Evolutionary conservation across 53 echinoderm and acorn worm genomes (phyloP).

Genomic region (Patiria pectinifera): DNA sequence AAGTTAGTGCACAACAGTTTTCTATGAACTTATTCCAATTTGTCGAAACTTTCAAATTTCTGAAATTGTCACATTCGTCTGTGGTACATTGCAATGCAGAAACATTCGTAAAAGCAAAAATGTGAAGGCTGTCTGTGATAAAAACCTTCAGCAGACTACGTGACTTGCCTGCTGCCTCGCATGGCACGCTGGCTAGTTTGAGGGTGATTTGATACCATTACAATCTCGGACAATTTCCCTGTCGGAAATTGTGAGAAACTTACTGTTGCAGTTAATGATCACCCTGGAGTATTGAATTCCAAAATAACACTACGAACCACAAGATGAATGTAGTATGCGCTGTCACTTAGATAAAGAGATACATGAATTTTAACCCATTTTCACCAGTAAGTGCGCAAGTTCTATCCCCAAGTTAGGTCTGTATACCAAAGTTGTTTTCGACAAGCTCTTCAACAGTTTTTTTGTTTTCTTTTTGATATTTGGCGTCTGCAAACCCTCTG

Average conservation of each 20-base stretch:
- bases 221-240: not conserved
- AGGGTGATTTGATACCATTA: not conserved
- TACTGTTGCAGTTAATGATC: not conserved
- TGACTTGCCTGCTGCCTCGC: not conserved
- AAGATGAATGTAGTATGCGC: not conserved
- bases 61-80: too few relatives aligned
- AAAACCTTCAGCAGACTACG: too few relatives aligned
- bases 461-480: too few relatives aligned
- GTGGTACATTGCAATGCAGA: too few relatives aligned
- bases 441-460: too few relatives aligned
- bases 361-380: not conserved
- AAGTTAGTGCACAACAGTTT: too few relatives aligned
- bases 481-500: too few relatives aligned
- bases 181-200: not conserved
- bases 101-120: too few relatives aligned
- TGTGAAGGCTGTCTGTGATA: too few relatives aligned
- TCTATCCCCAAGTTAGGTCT: not conserved
- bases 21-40: too few relatives aligned
- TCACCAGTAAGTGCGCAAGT: not conserved
- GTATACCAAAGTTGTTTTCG: too few relatives aligned
- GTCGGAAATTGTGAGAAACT: not conserved
- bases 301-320: not conserved
- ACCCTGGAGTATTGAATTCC: not conserved
- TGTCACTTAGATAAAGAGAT: not conserved
- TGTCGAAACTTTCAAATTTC: too few relatives aligned